These are phyloP conservation scores for Tragulus kanchil DNA, from an alignment of 2,113 vertebrate species.

Conservation along the genomic window DNA sequence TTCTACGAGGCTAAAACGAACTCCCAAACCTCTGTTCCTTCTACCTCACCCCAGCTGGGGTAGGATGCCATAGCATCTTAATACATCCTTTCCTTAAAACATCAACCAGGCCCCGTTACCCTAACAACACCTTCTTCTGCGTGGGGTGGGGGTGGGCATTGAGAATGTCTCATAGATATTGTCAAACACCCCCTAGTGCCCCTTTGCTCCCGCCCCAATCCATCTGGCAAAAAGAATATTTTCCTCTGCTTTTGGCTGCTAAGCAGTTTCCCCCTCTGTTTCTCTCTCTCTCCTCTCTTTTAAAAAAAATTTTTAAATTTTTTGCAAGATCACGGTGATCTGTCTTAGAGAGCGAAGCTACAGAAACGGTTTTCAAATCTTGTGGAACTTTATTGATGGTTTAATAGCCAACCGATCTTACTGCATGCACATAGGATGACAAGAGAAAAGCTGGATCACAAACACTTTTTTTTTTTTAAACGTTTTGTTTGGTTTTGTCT, in stretches of 20 bases:
- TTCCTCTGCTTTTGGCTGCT: constrained; percentile 2
- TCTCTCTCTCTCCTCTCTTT: background rate
- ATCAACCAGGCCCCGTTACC: constrained; percentile 56
- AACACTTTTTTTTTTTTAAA: constrained; percentile 90
- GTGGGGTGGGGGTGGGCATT: constrained; percentile 29
- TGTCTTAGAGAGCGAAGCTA: constrained; percentile 88
- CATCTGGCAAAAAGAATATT: constrained; percentile 63
- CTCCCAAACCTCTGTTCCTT: background rate
- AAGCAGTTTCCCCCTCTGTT: constrained; percentile 67
- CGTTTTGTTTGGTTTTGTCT: constrained; percentile 88
- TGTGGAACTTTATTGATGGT: constrained; percentile 99
- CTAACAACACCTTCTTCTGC: constrained; percentile 54
- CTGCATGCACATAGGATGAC: constrained; percentile 98
- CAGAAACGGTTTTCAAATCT: constrained; percentile 92
- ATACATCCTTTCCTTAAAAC: constrained; percentile 27
- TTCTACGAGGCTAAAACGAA: constrained; percentile 96
- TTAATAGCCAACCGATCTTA: constrained; percentile 97
- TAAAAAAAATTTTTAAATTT: background rate
- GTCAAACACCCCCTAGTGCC: background rate
- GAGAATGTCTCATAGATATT: constrained; percentile 76
- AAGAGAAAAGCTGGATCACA: constrained; percentile 96
- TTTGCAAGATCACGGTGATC: constrained; percentile 79
- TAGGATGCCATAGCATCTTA: constrained; percentile 4
- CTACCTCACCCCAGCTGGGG: background rate
- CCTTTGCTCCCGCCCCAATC: constrained; percentile 62